Conservation (phyloP, 2,888 invertebrate species). For the Nymphalis c-album region DNA sequence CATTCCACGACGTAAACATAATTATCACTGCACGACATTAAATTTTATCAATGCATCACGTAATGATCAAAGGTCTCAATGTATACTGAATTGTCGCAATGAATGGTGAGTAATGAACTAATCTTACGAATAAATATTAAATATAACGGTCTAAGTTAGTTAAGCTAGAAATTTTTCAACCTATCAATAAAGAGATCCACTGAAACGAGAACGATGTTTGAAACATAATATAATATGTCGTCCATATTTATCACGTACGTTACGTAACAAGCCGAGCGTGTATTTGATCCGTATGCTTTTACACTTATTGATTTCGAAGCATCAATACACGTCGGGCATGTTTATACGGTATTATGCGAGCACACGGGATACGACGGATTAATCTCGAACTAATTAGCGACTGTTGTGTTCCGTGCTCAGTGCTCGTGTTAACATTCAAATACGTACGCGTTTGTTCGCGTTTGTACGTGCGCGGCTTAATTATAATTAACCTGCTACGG, state of each 20-base stretch:
- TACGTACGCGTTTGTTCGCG: conserved; percentile 31
- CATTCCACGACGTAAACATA: too few relatives aligned
- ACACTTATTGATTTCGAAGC: conserved; percentile 27
- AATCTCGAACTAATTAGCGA: conserved; percentile 61
- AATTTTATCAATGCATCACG: too few relatives aligned
- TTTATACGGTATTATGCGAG: conserved; percentile 30
- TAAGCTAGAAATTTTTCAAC: too few relatives aligned
- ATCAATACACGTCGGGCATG: conserved; percentile 15
- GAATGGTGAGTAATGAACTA: too few relatives aligned
- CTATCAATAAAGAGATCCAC: neutral
- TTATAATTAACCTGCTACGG: conserved; percentile 29
- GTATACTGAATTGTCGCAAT: too few relatives aligned
- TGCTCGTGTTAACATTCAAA: conserved; percentile 54
- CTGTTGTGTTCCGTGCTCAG: conserved; percentile 54
- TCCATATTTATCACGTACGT: neutral
- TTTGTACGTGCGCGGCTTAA: conserved; percentile 18
- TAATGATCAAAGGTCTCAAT: too few relatives aligned
- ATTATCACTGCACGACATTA: too few relatives aligned
- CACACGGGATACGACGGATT: conserved; percentile 33
- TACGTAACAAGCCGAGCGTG: neutral
- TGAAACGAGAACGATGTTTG: neutral
- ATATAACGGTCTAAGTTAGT: too few relatives aligned
- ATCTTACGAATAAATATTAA: too few relatives aligned
- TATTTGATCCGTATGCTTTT: conserved; percentile 28
- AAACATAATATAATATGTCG: neutral